Evolutionary conservation across 1,140 invertebrate genomes (phyloP), one percentile per base, ranked within the genome.

Genomic region (Andricus grossulariae): DNA sequence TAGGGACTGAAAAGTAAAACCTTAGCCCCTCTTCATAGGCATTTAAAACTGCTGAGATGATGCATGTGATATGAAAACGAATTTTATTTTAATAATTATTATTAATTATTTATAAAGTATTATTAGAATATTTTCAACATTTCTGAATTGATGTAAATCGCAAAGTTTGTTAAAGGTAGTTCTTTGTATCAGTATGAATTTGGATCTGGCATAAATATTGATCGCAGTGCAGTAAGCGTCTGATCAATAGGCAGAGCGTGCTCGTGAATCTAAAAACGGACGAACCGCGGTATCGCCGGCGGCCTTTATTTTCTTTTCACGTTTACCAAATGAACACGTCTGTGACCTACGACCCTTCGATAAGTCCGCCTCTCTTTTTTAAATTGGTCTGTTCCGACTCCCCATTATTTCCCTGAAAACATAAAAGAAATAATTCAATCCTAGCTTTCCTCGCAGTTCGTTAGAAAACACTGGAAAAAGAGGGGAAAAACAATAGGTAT

Each of bases 231-330:
- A 85, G 77, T 78, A 82, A 83, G 72, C 51, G 71, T 74, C 52
- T 76, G 82, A 85, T 85, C 83, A 75, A 85, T 85, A 83, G 54
- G 12, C 72, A 75, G 71, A 80, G 71, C 71, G 76, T 70, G 84
- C 80, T 81, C 77, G 78, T 79, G 78, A 85, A 85, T 85, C 83
- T 84, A 83, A 83, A 84, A 80, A 75, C 73, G 73, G 80, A 82
- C 75, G 60, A 77, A 55, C 18, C 73, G 50, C 78, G 82, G 80
- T 66, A 57, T 50, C 45, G 8, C 39, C 52, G n/a, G 25, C 50
- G 55, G 21, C 51, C 50, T 49, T 60, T 49, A 32, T 77, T 11
- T 16, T 66, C 50, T 60, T 57, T 45, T 45, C 39, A 45, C 39
- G 39, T 45, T 7, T 45, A 45, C 39, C 39, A 45, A 45, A 5